Evolutionary conservation across 2,113 vertebrate genomes (phyloP), one percentile per base, ranked within the genome.

Genomic region (Paedocypris sp.): DNA sequence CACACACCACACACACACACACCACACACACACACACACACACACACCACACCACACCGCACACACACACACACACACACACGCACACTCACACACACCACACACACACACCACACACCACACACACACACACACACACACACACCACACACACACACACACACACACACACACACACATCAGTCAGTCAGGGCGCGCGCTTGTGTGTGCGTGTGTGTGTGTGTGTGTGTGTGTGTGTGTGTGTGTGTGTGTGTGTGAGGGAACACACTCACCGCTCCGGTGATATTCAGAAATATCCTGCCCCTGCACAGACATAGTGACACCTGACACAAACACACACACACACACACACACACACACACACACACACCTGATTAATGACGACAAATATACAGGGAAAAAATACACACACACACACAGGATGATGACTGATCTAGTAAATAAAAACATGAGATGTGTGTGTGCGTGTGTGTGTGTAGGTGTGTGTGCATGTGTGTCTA

Each of bases 231-330:
- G n/a, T n/a, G n/a, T n/a, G n/a, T n/a, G n/a, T n/a, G n/a, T n/a
- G n/a, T n/a, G n/a, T n/a, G n/a, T n/a, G n/a, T n/a, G n/a, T n/a
- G n/a, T n/a, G n/a, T 2, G 47, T 59, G 5, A 64, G 15, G 47
- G 48, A 15, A 7, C 11, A 7, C 19, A 77, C 84, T 85, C 68
- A 87, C 86, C 86, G 38, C 86, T 87, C 72, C 80, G 67, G 75
- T 82, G 86, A 79, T 86, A 86, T 72, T 82, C 80, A 52, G 86
- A 76, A 68, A 84, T 67, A 64, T 87, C 83, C 73, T 64, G 79
- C 67, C 76, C 76, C 15, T 75, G 66, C 59, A 77, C 66, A 28
- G 84, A 85, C 86, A 87, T 87, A 72, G 65, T 85, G 78, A 74
- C 66, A 70, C 78, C 80, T 76, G 73, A 60, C 39, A 61, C 48